A percentile compares a stretch with the other conserved stretches of the same genome.
Evolutionary conservation across 2,888 invertebrate species (phyloP).

Genomic region (Sarcophaga variegata): DNA sequence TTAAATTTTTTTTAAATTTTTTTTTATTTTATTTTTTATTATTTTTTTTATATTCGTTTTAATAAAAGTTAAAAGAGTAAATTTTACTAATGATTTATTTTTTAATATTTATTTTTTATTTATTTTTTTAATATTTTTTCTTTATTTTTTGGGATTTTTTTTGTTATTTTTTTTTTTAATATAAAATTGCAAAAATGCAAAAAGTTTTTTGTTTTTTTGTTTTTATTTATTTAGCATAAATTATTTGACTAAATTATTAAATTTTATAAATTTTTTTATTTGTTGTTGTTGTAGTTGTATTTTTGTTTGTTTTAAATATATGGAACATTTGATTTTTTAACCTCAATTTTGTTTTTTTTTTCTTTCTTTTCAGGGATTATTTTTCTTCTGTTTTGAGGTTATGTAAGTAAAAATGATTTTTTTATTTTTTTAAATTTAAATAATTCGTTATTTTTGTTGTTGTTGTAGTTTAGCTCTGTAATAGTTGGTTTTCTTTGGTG

Average conservation of each 20-base stretch:
- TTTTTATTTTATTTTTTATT: conserved; percentile 58
- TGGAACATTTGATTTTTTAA: conserved; percentile 80
- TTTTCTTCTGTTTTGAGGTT: conserved; percentile 67
- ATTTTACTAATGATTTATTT: conserved; percentile 79
- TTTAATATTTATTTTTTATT: conserved; percentile 46
- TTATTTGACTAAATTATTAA: conserved; percentile 73
- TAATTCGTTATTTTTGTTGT: conserved; percentile 73
- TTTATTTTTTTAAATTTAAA: conserved; percentile 70
- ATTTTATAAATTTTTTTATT: conserved; percentile 73
- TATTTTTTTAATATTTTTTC: conserved; percentile 52
- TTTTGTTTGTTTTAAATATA: conserved; percentile 70
- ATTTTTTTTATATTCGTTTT: conserved; percentile 47
- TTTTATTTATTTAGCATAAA: conserved; percentile 69
- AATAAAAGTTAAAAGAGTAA: conserved; percentile 80
- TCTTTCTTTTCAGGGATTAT: conserved; percentile 38
- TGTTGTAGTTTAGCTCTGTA: conserved; percentile 70
- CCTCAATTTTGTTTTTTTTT: conserved; percentile 72
- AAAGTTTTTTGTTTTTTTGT: conserved; percentile 75
- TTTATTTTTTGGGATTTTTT: conserved; percentile 67
- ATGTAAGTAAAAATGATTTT: conserved; percentile 76
- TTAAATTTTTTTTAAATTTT: conserved; percentile 72
- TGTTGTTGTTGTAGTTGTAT: conserved; percentile 61
- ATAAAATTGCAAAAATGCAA: conserved; percentile 83
- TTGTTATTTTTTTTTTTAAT: conserved; percentile 73
- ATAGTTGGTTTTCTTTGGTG: conserved; percentile 81